These are phyloP conservation scores for Lepidurus couesii DNA, from an alignment of 1,140 invertebrate species.

Conservation along the genomic window DNA sequence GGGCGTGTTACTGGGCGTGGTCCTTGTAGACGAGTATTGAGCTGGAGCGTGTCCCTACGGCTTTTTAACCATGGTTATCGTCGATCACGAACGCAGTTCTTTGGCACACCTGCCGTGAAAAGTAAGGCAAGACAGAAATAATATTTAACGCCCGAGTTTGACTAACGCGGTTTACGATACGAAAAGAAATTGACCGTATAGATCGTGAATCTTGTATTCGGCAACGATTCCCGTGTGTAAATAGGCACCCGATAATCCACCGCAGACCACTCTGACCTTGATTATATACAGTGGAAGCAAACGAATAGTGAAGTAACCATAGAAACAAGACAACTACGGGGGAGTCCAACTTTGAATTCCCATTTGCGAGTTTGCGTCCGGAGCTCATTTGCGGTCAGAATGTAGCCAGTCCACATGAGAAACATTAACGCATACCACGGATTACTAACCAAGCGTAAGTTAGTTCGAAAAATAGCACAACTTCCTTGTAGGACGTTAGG, in stretches of 20 bases:
- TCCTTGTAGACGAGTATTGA: not conserved
- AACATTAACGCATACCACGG: not conserved
- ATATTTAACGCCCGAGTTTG: not conserved
- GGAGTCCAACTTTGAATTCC: not conserved
- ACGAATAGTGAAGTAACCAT: slow-evolving; percentile 9
- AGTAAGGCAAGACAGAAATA: not conserved
- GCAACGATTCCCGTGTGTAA: not conserved
- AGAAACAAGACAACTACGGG: not conserved
- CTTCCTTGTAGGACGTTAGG: not conserved
- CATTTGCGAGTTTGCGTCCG: not conserved
- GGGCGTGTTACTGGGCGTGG: slow-evolving; percentile 13
- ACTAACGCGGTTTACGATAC: not conserved
- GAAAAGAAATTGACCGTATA: not conserved
- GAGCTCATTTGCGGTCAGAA: not conserved
- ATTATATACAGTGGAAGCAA: not conserved
- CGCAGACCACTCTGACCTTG: not conserved
- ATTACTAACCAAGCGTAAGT: not conserved
- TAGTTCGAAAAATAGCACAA: not conserved
- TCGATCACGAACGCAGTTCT: slow-evolving; percentile 3
- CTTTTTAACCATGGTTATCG: slow-evolving; percentile 12
- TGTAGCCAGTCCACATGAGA: slow-evolving; percentile 6
- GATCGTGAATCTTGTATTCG: not conserved
- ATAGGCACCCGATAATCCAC: not conserved
- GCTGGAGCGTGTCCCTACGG: slow-evolving; percentile 9
- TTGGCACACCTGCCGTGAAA: slow-evolving; percentile 21